Evolutionary conservation across 2,888 invertebrate species (phyloP).

Genomic region (Bugulina stolonifera): DNA sequence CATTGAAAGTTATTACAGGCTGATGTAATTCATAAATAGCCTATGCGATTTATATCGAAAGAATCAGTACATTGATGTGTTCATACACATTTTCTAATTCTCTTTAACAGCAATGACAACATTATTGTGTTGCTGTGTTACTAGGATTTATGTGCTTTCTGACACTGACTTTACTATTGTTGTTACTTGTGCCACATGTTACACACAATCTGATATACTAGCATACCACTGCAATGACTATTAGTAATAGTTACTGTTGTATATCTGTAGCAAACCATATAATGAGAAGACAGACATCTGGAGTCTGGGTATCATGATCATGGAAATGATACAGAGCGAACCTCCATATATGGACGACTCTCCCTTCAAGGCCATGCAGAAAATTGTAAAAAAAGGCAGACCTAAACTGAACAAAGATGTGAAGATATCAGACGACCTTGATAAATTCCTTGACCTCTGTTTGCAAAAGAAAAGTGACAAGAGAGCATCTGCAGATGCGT

Average conservation of each 20-base stretch:
- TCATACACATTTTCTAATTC: too few species aligned
- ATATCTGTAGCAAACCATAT: constrained; percentile 9
- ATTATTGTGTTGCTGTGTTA: too few species aligned
- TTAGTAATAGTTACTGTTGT: neutral
- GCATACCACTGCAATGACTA: too few species aligned
- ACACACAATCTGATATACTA: too few species aligned
- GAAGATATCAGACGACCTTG: constrained; percentile 12
- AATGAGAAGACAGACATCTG: constrained; percentile 26
- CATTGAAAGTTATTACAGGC: too few species aligned
- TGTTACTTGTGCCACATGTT: too few species aligned
- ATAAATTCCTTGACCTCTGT: constrained; percentile 23
- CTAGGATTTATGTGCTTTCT: too few species aligned
- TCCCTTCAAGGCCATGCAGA: constrained; percentile 17
- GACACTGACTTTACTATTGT: too few species aligned
- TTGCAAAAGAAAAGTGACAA: neutral
- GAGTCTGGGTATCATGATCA: constrained; percentile 24
- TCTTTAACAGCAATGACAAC: too few species aligned
- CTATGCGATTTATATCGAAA: too few species aligned
- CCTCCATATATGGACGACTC: constrained; percentile 18
- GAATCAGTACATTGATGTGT: too few species aligned
- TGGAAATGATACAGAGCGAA: constrained; percentile 26
- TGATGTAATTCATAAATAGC: too few species aligned
- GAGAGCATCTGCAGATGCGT: constrained; percentile 6
- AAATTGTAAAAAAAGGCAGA: constrained; percentile 7
- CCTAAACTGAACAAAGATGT: constrained; percentile 16